phyloP scores from a whole-genome alignment of 2,797 vertebrate species.

The Characodon lateralis region DNA sequence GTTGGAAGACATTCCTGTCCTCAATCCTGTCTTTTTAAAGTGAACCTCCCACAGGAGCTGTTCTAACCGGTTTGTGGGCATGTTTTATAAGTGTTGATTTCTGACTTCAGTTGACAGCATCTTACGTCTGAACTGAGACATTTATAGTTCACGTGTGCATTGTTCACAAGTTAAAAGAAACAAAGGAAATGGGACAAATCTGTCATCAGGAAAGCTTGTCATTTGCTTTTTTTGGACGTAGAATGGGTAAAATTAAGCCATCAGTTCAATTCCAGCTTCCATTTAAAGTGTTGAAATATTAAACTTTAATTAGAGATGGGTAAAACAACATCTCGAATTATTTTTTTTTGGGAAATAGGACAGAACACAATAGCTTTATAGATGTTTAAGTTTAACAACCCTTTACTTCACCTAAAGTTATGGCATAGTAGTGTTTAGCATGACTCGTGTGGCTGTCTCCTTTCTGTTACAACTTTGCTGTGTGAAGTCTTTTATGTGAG shows the following conservation, averaged over 20 bases:
- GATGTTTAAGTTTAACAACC: not conserved
- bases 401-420: not conserved
- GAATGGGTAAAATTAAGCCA: not conserved
- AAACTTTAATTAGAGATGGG: not conserved
- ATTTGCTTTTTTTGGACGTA: not conserved
- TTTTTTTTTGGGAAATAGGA: not conserved
- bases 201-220: slow-evolving; percentile 4
- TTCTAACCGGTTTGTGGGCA: not conserved
- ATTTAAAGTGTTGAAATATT: not conserved
- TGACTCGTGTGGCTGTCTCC: no score
- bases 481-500: not conserved
- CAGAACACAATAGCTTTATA: not conserved
- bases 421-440: not conserved
- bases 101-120: slow-evolving; percentile 31
- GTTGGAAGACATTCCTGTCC: slow-evolving; percentile 40
- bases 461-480: not conserved
- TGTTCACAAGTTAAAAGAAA: slow-evolving; percentile 28
- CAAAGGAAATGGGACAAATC: slow-evolving; percentile 29
- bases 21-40: slow-evolving; percentile 27
- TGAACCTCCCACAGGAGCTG: slow-evolving; percentile 30
- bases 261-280: not conserved
- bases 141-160: slow-evolving; percentile 32
- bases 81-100: slow-evolving; percentile 34
- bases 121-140: slow-evolving; percentile 35
- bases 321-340: not conserved